Evolutionary conservation across 2,113 vertebrate species (phyloP).

Genomic region (Ceyx margarethae): DNA sequence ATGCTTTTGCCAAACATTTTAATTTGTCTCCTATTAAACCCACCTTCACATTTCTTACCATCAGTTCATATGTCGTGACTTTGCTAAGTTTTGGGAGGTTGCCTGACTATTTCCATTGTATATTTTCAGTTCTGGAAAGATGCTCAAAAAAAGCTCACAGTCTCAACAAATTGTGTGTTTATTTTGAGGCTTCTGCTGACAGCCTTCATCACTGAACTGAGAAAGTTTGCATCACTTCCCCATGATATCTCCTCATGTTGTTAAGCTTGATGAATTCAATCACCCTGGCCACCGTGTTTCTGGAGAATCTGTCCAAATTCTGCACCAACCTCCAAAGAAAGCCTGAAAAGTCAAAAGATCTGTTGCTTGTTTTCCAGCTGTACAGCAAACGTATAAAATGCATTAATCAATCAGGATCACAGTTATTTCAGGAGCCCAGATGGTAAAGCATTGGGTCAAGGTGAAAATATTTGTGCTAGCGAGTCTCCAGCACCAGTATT

Average conservation of each 20-base stretch:
- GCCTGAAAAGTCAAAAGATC: background rate
- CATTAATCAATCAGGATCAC: background rate
- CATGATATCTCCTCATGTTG: background rate
- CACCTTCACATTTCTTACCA: background rate
- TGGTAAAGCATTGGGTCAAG: background rate
- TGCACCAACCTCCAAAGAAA: background rate
- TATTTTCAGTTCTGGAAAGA: background rate
- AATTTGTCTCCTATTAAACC: background rate
- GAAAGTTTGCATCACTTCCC: background rate
- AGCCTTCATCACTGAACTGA: background rate
- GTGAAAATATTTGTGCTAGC: background rate
- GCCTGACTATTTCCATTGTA: background rate
- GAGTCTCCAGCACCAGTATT: background rate
- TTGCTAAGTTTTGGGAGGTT: background rate
- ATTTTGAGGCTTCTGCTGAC: conserved; percentile 23
- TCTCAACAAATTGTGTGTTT: background rate
- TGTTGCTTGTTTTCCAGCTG: background rate
- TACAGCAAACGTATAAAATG: background rate
- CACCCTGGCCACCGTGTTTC: background rate
- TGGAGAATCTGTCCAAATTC: background rate
- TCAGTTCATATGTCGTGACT: background rate
- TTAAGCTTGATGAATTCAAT: conserved; percentile 11
- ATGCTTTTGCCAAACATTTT: background rate
- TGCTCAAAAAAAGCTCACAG: background rate
- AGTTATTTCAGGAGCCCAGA: background rate